A percentile compares a stretch with the other conserved stretches of the same genome.
These are phyloP conservation scores for Hystrix cristata DNA, from an alignment of 2,113 vertebrate species.

Conservation along the genomic window DNA sequence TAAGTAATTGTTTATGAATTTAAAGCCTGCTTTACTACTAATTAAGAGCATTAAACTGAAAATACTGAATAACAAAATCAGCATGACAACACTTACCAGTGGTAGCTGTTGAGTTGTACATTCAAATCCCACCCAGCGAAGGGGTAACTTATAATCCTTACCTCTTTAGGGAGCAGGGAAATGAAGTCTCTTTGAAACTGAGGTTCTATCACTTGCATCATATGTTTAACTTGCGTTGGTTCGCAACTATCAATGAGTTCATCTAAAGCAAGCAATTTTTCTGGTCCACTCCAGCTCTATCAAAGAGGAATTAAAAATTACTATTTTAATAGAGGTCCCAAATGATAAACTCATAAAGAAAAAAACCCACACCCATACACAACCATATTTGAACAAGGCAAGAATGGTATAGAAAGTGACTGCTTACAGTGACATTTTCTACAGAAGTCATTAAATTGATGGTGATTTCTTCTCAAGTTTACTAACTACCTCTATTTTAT, in stretches of 20 bases:
- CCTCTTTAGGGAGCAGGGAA: conserved; percentile 99
- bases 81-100: conserved; percentile 60
- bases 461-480: conserved; percentile 36
- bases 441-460: not conserved
- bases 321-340: conserved; percentile 55
- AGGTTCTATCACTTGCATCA: conserved; percentile 99
- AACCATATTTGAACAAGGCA: not conserved
- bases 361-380: not conserved
- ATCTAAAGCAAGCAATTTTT: conserved; percentile 99
- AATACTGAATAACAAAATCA: conserved; percentile 68
- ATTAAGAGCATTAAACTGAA: conserved; percentile 52
- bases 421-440: not conserved
- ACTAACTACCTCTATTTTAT: not conserved
- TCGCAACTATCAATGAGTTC: conserved; percentile 99
- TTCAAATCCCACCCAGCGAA: conserved; percentile 39
- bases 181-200: conserved; percentile 99
- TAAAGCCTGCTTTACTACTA: conserved; percentile 49
- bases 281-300: conserved; percentile 97
- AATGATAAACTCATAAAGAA: conserved; percentile 37
- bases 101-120: not conserved
- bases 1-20: conserved; percentile 41
- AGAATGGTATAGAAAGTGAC: not conserved
- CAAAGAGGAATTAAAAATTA: conserved; percentile 70
- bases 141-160: conserved; percentile 85
- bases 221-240: conserved; percentile 99